phyloP scores from a whole-genome alignment of 92 coral and sea anemone species.

The Epizoanthus fatuus region DNA sequence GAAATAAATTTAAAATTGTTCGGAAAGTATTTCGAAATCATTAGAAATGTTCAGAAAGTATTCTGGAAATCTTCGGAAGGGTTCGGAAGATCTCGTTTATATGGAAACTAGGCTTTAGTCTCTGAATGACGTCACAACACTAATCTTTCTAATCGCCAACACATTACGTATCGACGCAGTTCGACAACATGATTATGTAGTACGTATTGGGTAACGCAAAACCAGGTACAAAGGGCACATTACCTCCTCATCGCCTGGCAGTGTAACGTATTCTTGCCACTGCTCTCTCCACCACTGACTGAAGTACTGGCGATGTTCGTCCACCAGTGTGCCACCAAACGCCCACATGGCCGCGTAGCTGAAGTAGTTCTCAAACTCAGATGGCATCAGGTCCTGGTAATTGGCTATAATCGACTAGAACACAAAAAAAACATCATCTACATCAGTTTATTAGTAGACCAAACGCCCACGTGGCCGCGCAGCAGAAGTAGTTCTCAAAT shows the following conservation, averaged over 20 bases:
- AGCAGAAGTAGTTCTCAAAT: conserved; percentile 93
- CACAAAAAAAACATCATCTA: background rate
- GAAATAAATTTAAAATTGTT: too few species aligned
- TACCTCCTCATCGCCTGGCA: conserved; percentile 98
- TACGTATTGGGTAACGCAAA: background rate
- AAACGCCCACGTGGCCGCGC: conserved; percentile 99
- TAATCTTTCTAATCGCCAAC: too few species aligned
- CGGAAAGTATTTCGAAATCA: too few species aligned
- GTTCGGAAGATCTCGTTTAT: too few species aligned
- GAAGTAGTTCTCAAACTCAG: conserved; percentile 96
- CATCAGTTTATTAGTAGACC: background rate
- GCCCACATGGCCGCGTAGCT: conserved; percentile 99
- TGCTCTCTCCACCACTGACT: conserved; percentile 98
- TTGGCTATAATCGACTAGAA: conserved; percentile 88
- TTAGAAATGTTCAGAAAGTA: too few species aligned
- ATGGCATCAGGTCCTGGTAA: conserved; percentile 92
- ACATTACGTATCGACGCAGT: too few species aligned
- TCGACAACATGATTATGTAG: background rate
- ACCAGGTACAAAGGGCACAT: background rate
- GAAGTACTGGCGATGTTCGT: conserved; percentile 90
- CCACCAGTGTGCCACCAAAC: conserved; percentile 95
- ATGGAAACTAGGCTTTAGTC: too few species aligned
- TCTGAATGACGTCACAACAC: too few species aligned
- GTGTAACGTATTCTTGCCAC: conserved; percentile 86
- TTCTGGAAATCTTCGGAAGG: too few species aligned